Evolutionary conservation across 1,140 invertebrate genomes (phyloP).

Genomic region (Doryteuthis pealeii): DNA sequence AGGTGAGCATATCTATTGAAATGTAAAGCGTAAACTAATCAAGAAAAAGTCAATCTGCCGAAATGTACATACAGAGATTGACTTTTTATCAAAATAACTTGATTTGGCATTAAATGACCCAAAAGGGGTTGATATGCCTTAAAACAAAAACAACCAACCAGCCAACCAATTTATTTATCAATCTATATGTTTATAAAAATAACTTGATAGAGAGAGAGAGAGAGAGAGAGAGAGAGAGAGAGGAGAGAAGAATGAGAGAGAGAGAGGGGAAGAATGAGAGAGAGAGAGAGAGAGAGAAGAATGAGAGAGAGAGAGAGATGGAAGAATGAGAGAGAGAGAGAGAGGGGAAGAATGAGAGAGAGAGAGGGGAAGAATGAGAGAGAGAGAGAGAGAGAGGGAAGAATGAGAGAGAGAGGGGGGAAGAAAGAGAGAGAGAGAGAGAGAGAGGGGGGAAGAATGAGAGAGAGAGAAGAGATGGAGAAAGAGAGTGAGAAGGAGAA

Average conservation of each 20-base stretch:
- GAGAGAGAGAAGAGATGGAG: not conserved
- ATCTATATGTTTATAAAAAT: too few species aligned
- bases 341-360: not conserved
- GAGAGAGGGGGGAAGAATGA: not conserved
- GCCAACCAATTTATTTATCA: too few species aligned
- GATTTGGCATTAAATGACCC: too few species aligned
- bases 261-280: not conserved
- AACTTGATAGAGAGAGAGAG: not conserved
- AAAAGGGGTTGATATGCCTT: too few species aligned
- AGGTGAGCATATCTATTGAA: too few species aligned
- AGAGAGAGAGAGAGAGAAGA: not conserved
- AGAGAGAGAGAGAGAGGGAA: not conserved
- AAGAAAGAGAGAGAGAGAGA: not conserved
- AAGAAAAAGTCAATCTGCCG: too few species aligned
- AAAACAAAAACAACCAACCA: too few species aligned
- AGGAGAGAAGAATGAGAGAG: not conserved
- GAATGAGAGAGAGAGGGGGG: not conserved
- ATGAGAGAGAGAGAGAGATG: not conserved
- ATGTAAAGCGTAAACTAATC: too few species aligned
- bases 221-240: not conserved
- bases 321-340: not conserved
- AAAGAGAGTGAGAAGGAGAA: not conserved
- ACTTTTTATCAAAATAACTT: too few species aligned
- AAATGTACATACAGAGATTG: too few species aligned
- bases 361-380: not conserved